A percentile compares a stretch with the other conserved stretches of the same genome.
Conservation (phyloP, 2,888 invertebrate species). For the Ophion obscuratus region DNA sequence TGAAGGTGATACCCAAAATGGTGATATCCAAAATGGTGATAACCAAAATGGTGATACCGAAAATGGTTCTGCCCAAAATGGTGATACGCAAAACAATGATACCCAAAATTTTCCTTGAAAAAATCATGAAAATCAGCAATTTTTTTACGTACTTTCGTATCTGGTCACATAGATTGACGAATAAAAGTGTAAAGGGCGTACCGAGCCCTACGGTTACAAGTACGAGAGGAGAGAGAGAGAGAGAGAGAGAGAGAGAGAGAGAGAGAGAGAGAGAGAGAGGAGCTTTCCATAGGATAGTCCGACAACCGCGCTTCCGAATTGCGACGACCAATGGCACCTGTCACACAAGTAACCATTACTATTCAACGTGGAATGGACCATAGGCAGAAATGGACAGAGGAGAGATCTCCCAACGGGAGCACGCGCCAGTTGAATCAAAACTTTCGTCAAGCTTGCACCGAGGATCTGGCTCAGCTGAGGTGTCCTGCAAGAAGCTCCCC, state of each 20-base stretch:
- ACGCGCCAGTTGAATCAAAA: slow-evolving; percentile 73
- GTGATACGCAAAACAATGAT: too few relatives aligned
- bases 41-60: too few relatives aligned
- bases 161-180: not conserved
- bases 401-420: slow-evolving; percentile 55
- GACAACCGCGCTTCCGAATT: not conserved
- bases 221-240: too few relatives aligned
- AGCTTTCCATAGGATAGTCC: not conserved
- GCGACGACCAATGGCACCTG: too few relatives aligned
- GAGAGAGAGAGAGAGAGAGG: not conserved
- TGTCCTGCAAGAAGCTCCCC: slow-evolving; percentile 67
- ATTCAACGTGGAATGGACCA: slow-evolving; percentile 12
- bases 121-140: too few relatives aligned
- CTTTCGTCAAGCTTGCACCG: slow-evolving; percentile 65
- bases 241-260: too few relatives aligned
- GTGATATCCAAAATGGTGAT: too few relatives aligned
- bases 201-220: not conserved
- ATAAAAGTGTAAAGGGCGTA: slow-evolving; percentile 26
- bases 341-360: not conserved
- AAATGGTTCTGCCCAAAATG: too few relatives aligned
- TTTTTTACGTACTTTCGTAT: not conserved
- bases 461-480: slow-evolving; percentile 37
- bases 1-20: too few relatives aligned
- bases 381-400: slow-evolving; percentile 8
- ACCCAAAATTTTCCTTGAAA: too few relatives aligned